phyloP scores from a whole-genome alignment of 53 echinoderm and acorn worm genomes.

The Temnopleurus reevesii region DNA sequence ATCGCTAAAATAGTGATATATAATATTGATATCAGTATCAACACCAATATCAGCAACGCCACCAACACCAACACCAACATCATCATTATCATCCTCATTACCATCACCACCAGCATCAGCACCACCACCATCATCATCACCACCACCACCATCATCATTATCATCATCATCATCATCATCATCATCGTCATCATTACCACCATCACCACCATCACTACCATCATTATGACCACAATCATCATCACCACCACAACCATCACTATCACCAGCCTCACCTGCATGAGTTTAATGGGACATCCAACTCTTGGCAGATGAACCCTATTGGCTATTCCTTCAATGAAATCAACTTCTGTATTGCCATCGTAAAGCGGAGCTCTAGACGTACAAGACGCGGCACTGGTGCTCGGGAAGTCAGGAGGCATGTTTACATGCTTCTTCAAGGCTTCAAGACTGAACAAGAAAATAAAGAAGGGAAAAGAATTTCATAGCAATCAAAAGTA shows the following conservation, averaged over 20 bases:
- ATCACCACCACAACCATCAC: background rate
- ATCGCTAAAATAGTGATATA: too few species aligned
- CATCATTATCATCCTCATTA: background rate
- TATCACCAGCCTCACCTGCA: background rate
- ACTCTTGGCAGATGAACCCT: conserved; percentile 55
- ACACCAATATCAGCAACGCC: too few species aligned
- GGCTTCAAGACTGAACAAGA: conserved; percentile 34
- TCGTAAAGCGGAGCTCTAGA: conserved; percentile 59
- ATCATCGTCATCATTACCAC: background rate
- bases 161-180: background rate
- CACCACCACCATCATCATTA: background rate
- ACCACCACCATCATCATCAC: background rate
- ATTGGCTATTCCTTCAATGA: conserved; percentile 71
- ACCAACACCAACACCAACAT: too few species aligned
- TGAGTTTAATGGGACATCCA: background rate
- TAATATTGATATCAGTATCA: too few species aligned
- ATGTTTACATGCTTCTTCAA: conserved; percentile 14
- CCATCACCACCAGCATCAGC: background rate
- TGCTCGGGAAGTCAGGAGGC: background rate
- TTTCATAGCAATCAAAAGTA: background rate
- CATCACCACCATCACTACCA: background rate
- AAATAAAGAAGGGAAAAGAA: background rate
- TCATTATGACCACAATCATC: background rate
- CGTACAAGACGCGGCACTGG: conserved; percentile 65
- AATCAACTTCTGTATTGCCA: conserved; percentile 85